A percentile compares a stretch with the other conserved stretches of the same genome.
Evolutionary conservation across 1,140 invertebrate genomes (phyloP).

Genomic region (Grapholita molesta): DNA sequence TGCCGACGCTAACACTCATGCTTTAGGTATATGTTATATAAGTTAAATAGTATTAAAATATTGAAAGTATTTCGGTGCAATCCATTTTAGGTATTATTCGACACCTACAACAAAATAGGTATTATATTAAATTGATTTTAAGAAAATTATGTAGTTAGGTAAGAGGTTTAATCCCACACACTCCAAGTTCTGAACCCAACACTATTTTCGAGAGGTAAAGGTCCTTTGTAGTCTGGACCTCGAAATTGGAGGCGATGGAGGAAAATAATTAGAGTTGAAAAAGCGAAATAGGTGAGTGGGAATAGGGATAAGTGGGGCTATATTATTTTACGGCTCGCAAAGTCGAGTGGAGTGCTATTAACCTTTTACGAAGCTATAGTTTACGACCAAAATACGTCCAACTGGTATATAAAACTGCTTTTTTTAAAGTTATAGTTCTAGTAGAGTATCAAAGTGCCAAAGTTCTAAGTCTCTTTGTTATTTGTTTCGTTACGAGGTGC

Average conservation of each 20-base stretch:
- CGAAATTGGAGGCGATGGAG: constrained; percentile 1
- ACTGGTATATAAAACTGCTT: not conserved
- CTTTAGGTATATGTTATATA: too few relatives aligned
- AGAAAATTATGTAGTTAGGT: not conserved
- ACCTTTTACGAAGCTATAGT: not conserved
- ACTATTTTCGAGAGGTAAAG: not conserved
- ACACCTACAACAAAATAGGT: too few relatives aligned
- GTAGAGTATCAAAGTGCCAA: constrained; percentile 19
- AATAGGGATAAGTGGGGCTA: not conserved
- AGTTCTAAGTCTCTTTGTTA: constrained; percentile 23
- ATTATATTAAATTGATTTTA: not conserved
- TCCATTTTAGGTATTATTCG: too few relatives aligned
- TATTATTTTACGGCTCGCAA: constrained; percentile 5
- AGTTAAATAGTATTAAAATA: too few relatives aligned
- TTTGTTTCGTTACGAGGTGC: not conserved
- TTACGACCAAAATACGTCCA: not conserved
- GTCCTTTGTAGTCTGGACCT: not conserved
- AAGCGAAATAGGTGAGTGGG: constrained; percentile 12
- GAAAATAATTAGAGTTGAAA: constrained; percentile 14
- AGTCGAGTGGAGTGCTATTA: not conserved
- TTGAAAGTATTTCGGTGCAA: too few relatives aligned
- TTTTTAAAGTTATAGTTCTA: not conserved
- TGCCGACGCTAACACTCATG: too few relatives aligned
- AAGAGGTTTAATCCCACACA: not conserved
- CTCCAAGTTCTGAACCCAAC: not conserved